Conservation (phyloP, 2,888 invertebrate species). For the Cheilosia urbana region DNA sequence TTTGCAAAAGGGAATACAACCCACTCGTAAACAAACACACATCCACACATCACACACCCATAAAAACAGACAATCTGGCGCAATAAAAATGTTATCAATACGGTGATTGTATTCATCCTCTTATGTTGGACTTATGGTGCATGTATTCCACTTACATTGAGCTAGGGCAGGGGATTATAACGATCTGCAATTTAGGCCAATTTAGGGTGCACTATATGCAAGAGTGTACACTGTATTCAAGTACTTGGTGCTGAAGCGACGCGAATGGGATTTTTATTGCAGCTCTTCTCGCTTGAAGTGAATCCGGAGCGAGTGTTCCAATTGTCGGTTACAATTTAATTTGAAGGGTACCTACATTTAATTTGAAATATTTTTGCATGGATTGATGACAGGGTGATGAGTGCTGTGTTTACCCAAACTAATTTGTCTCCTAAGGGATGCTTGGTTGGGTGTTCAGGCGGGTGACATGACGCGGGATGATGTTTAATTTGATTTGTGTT, state of each 20-base stretch:
- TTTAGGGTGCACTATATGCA: background rate
- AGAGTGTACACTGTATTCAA: background rate
- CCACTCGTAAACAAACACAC: no score
- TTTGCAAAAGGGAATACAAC: conserved; percentile 4
- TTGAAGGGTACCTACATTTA: conserved; percentile 9
- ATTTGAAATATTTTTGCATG: conserved; percentile 6
- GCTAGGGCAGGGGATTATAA: background rate
- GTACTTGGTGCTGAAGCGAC: conserved; percentile 15
- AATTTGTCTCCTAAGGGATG: conserved; percentile 5
- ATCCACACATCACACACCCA: no score
- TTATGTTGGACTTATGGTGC: conserved; percentile 31
- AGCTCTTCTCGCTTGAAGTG: conserved; percentile 26
- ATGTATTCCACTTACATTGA: conserved; percentile 18
- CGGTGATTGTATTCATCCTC: conserved; percentile 48
- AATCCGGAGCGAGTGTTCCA: background rate
- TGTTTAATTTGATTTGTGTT: conserved; percentile 45
- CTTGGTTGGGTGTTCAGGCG: background rate
- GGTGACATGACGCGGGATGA: conserved; percentile 38
- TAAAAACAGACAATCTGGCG: conserved; percentile 8
- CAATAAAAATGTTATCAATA: conserved; percentile 63
- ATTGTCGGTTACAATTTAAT: conserved; percentile 4
- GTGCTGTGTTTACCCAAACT: background rate
- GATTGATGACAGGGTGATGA: conserved; percentile 10
- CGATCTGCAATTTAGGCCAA: conserved; percentile 1
- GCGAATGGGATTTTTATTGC: conserved; percentile 31